A percentile compares a stretch with the other conserved stretches of the same genome.
phyloP scores from a whole-genome alignment of 2,113 vertebrate genomes.

The Varanus komodoensis region DNA sequence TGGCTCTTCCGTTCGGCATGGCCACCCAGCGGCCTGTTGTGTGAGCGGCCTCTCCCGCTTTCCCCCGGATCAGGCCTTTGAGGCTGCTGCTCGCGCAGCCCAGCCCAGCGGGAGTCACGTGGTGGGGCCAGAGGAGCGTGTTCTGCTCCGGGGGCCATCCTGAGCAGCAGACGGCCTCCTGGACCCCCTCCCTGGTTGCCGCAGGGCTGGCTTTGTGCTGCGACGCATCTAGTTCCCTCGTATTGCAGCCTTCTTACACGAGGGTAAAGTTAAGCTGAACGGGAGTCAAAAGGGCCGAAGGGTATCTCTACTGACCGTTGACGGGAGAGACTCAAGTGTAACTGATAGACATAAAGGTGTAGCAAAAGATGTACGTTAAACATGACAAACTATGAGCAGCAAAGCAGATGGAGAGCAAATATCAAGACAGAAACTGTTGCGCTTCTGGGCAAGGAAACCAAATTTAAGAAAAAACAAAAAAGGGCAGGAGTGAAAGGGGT shows the following conservation, averaged over 20 bases:
- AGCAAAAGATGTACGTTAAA: neutral
- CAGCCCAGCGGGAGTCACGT: too few species aligned
- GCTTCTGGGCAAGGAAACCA: neutral
- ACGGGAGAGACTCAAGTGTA: neutral
- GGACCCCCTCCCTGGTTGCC: neutral
- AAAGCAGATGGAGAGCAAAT: neutral
- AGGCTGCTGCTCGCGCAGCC: neutral
- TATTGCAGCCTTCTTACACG: neutral
- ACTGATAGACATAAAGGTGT: neutral
- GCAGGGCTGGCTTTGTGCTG: neutral
- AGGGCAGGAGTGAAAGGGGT: too few species aligned
- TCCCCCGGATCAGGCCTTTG: neutral
- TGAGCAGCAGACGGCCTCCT: too few species aligned
- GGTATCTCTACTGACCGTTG: too few species aligned
- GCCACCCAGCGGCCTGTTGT: neutral
- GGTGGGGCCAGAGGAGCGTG: neutral
- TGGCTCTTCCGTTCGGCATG: neutral
- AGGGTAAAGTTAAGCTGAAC: neutral
- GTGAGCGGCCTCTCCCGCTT: neutral
- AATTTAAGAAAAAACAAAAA: neutral
- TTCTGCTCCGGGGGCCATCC: too few species aligned
- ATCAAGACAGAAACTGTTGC: too few species aligned
- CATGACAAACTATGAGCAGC: neutral
- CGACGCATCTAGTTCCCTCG: neutral
- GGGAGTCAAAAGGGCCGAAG: neutral